Evolutionary conservation across 2,888 invertebrate genomes (phyloP), one percentile per base, ranked within the genome.

Genomic region (Trypoxylon attenuatum): DNA sequence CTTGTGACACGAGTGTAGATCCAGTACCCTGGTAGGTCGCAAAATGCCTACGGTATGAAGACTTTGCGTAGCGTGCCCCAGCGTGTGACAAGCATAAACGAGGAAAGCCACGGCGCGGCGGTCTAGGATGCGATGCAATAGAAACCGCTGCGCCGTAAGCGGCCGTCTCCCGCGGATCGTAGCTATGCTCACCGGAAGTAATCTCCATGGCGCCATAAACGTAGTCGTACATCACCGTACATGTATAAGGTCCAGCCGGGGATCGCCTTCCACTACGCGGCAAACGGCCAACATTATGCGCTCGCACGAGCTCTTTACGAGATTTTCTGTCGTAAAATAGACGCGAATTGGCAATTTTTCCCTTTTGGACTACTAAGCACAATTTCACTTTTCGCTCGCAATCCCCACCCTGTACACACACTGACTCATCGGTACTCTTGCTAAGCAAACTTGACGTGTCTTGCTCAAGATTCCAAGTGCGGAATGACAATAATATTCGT

Each of bases 91-190:
- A 59, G 87, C 88, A 77, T 88, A 87, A 47, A 90, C 84, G 25
- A 89, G n/a, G n/a, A n/a, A n/a, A n/a, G 83, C 89, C 89, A 89
- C 38, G 82, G 84, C 5, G 89, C 72, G 16, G 87, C 85, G 8
- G 87, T 84, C 89, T 89, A 89, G 15, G 84, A 84, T 18, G 49
- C 39, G 58, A 88, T 85, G 62, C 89, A 79, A 62, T 85, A 84
- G 50, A 88, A 80, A 19, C 88, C 83, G 59, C 88, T n/a, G n/a
- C n/a, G n/a, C n/a, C 83, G 76, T 88, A 90, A 66, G 50, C 69
- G 51, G 86, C 81, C 19, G 82, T 79, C 66, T 84, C 82, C 59
- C 81, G 71, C 64, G 77, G 76, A 69, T 85, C 83, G 71, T 86
- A 87, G 15, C 79, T 79, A 71, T 84, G 85, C 50, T 80, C 75